Base-by-base conservation (phyloP, 2,888 invertebrate species). In the Leptopilina syphax region DNA sequence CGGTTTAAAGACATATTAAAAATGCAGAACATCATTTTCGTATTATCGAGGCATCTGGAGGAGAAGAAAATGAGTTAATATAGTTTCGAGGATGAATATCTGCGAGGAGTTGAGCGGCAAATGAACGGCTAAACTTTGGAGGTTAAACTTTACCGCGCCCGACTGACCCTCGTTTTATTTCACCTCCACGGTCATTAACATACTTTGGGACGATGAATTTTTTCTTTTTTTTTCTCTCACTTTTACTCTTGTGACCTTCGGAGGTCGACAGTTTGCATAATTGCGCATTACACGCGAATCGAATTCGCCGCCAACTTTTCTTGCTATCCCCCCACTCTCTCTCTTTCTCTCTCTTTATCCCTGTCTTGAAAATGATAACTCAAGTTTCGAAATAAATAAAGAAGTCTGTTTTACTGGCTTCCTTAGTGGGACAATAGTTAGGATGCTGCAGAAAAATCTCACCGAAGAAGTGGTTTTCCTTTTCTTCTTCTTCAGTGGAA, bases 131-230 rank as follows among this genome's bases (percentile, higher is more conserved):
- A 86, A 91, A 91, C 88, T 91, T 90, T 86, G 86, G 88, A 89
- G 90, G 90, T 90, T 89, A 90, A 91, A 91, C 90, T 90, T 90
- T 86, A 86, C 85, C 84, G 87, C 86, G 87, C 86, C 88, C 87
- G 86, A 88, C 87, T 87, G 87, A 88, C 87, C 86, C 86, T 85
- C 85, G 88, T 89, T 91, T 91, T 90, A 90, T 90, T 90, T 90
- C 88, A 87, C 86, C 34, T 87, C 86, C 85, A 84, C 87, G 86
- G 88, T 89, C 88, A 90, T 91, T 91, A 91, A 90, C 91, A 91
- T 91, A 91, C 88, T 90, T 91, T 83, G 87, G 82, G 81, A 50
- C 79, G 81, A 81, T 80, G 81, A 86, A 87, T 89, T 89, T 89
- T 89, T 50, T 89, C 88, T 89, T 89, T 50, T 88, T 81, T 81